A percentile compares a stretch with the other conserved stretches of the same genome.
phyloP scores from a whole-genome alignment of 2,797 vertebrate species.

The Hemitrygon akajei region DNA sequence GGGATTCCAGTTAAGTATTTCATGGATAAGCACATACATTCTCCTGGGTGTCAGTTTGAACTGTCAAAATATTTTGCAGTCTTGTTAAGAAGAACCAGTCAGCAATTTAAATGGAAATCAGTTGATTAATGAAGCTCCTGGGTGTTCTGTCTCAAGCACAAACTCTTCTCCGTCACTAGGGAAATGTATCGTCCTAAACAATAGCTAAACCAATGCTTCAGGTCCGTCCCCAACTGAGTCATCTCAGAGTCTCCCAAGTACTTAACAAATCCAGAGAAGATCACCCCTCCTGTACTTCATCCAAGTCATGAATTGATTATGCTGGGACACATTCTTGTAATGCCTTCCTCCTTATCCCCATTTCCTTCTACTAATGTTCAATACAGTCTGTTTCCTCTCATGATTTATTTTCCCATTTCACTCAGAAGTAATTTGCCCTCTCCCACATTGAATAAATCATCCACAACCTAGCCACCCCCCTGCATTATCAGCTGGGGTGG shows the following conservation, averaged over 20 bases:
- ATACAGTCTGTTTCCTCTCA: neutral
- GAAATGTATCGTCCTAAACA: neutral
- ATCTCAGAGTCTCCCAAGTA: neutral
- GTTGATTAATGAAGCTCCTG: neutral
- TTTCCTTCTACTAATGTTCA: neutral
- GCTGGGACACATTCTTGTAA: neutral
- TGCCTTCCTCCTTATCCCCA: no score
- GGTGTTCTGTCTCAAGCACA: neutral
- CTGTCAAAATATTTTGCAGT: neutral
- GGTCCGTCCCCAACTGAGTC: neutral
- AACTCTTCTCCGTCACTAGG: neutral
- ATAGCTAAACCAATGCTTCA: neutral
- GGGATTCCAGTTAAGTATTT: no score
- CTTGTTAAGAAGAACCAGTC: no score
- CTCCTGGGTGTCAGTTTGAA: neutral
- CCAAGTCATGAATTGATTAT: neutral
- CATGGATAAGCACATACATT: no score
- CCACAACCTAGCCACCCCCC: neutral
- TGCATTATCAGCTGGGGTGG: neutral
- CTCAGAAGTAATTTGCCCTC: neutral
- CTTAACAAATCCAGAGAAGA: neutral
- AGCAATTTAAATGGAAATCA: neutral
- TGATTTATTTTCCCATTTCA: neutral
- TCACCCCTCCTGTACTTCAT: neutral
- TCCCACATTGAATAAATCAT: neutral